A percentile compares a stretch with the other conserved stretches of the same genome.
These are phyloP conservation scores for Neodontobutis hainanensis DNA, from an alignment of 2,113 vertebrate genomes.

Conservation along the genomic window DNA sequence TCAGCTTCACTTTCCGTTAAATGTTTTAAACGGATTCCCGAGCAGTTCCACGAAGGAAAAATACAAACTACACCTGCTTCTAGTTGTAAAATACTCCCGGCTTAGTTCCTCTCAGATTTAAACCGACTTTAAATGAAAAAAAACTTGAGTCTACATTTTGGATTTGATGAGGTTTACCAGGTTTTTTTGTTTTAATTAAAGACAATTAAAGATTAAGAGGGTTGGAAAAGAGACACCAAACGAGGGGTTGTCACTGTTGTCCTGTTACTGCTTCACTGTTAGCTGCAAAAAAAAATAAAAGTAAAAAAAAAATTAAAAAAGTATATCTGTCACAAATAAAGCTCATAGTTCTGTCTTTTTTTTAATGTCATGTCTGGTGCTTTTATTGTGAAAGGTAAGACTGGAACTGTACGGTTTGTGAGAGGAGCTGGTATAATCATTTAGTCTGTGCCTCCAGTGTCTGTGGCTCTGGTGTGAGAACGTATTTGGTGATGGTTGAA, in stretches of 20 bases:
- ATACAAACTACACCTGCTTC: background rate
- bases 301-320: slow-evolving; percentile 60
- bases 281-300: slow-evolving; percentile 61
- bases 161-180: slow-evolving; percentile 18
- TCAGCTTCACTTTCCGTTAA: slow-evolving; percentile 30
- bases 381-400: background rate
- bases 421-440: too few species aligned
- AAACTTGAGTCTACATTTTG: too few species aligned
- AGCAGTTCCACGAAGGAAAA: background rate
- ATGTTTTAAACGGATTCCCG: slow-evolving; percentile 15
- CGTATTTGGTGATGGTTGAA: too few species aligned
- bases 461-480: too few species aligned
- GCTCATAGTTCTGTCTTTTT: slow-evolving; percentile 6
- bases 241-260: slow-evolving; percentile 52
- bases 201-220: background rate
- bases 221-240: slow-evolving; percentile 15
- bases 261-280: slow-evolving; percentile 67
- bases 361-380: background rate
- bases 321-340: slow-evolving; percentile 36
- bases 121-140: slow-evolving; percentile 2
- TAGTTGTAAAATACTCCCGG: too few species aligned
- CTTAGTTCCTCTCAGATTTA: too few species aligned
- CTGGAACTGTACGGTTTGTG: too few species aligned
- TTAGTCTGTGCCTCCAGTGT: too few species aligned
- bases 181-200: slow-evolving; percentile 10